These are phyloP conservation scores for Andrena bicolor DNA, from an alignment of 2,888 invertebrate species.

Conservation along the genomic window DNA sequence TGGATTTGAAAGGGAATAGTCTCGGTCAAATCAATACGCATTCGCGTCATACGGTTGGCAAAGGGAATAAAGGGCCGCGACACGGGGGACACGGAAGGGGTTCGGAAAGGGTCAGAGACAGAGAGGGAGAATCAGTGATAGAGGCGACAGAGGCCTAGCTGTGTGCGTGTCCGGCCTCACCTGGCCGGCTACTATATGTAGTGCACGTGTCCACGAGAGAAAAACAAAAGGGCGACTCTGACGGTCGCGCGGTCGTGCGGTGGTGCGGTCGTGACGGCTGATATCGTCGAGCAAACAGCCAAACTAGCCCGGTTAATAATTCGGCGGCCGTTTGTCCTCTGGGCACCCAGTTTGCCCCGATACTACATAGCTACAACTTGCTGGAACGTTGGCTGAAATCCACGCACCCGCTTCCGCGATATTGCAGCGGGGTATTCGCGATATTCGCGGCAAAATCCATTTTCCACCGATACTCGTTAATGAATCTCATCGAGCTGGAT, in stretches of 20 bases:
- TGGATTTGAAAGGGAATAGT: constrained; percentile 67
- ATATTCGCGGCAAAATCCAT: too few relatives aligned
- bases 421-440: too few relatives aligned
- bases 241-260: not conserved
- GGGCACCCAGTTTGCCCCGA: not conserved
- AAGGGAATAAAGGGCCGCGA: not conserved
- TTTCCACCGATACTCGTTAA: too few relatives aligned
- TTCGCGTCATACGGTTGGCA: constrained; percentile 41
- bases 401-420: constrained; percentile 24
- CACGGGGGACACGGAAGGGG: not conserved
- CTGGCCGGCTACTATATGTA: not conserved
- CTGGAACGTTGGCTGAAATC: too few relatives aligned
- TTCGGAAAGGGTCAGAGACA: not conserved
- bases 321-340: constrained; percentile 21
- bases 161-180: constrained; percentile 18
- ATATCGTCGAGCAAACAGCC: constrained; percentile 17
- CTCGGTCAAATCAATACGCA: constrained; percentile 63
- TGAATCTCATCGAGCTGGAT: too few relatives aligned
- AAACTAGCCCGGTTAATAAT: constrained; percentile 41
- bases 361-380: too few relatives aligned
- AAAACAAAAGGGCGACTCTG: constrained; percentile 43
- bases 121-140: not conserved
- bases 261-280: not conserved
- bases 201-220: constrained; percentile 45
- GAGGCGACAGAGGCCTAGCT: not conserved